phyloP scores from a whole-genome alignment of 1,140 invertebrate genomes.

The Platorchestia sp. region DNA sequence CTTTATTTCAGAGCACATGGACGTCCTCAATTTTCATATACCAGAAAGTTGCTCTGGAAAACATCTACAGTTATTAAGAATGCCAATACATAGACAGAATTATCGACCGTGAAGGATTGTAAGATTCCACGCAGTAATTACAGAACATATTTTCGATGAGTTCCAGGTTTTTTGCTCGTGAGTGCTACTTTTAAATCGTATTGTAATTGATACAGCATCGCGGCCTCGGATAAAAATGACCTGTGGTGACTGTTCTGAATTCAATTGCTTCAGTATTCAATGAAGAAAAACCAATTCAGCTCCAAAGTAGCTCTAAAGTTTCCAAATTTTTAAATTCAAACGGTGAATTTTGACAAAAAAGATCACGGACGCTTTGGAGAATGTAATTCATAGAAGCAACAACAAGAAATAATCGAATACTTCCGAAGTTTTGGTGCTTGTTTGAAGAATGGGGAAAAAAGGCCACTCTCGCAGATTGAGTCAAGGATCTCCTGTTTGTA shows the following conservation, averaged over 20 bases:
- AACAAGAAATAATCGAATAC: neutral
- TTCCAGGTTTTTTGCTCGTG: neutral
- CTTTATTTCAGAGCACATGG: neutral
- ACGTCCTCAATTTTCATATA: neutral
- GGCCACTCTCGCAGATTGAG: neutral
- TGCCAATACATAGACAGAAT: neutral
- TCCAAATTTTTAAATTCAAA: neutral
- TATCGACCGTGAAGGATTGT: neutral
- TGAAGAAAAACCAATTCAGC: neutral
- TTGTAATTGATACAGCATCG: neutral
- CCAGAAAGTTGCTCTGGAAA: neutral
- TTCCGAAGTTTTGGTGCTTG: neutral
- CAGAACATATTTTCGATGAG: neutral
- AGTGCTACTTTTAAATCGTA: neutral
- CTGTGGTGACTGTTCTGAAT: neutral
- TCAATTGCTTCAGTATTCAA: neutral
- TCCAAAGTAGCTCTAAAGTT: neutral
- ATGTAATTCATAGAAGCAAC: neutral
- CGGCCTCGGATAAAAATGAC: too few species aligned
- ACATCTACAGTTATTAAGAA: neutral
- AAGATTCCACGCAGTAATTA: neutral
- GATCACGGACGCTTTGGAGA: neutral
- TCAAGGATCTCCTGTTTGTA: neutral
- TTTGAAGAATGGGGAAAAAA: neutral
- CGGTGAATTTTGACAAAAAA: neutral